These are phyloP conservation scores for Dinothrombium tinctorium DNA, from an alignment of 1,140 invertebrate species.

Conservation along the genomic window DNA sequence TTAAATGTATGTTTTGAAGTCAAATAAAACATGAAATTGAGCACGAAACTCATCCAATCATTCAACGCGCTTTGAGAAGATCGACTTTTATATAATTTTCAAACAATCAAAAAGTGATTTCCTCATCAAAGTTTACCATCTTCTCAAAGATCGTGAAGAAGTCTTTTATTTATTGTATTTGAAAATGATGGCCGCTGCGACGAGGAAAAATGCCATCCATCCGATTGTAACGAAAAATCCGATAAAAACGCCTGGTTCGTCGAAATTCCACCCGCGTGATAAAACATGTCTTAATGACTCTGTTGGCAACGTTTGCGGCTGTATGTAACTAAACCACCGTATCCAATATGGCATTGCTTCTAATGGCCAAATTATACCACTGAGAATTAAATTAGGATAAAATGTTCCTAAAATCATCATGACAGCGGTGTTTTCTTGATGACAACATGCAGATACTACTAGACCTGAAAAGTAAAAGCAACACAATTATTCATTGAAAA, in stretches of 20 bases:
- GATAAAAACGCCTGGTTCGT: constrained; percentile 54
- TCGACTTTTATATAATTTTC: too few species aligned
- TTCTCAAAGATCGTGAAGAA: too few species aligned
- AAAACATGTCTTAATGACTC: constrained; percentile 65
- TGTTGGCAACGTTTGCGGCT: constrained; percentile 72
- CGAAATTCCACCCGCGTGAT: constrained; percentile 62
- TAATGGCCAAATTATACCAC: constrained; percentile 74
- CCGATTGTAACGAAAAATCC: constrained; percentile 63
- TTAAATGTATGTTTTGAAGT: too few species aligned
- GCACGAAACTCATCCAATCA: too few species aligned
- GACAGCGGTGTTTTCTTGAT: constrained; percentile 71
- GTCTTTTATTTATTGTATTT: constrained; percentile 14
- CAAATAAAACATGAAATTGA: too few species aligned
- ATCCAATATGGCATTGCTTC: constrained; percentile 53
- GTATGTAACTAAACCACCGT: constrained; percentile 51
- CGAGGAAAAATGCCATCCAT: constrained; percentile 66
- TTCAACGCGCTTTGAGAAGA: too few species aligned
- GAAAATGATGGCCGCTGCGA: constrained; percentile 37
- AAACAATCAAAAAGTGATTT: too few species aligned
- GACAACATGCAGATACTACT: constrained; percentile 61
- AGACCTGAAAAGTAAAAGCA: constrained; percentile 29
- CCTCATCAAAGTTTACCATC: too few species aligned
- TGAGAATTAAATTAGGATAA: constrained; percentile 67
- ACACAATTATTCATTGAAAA: too few species aligned
- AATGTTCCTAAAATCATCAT: constrained; percentile 79